Evolutionary conservation across 2,888 invertebrate species (phyloP).

Genomic region (Archaeoteleia sp.): DNA sequence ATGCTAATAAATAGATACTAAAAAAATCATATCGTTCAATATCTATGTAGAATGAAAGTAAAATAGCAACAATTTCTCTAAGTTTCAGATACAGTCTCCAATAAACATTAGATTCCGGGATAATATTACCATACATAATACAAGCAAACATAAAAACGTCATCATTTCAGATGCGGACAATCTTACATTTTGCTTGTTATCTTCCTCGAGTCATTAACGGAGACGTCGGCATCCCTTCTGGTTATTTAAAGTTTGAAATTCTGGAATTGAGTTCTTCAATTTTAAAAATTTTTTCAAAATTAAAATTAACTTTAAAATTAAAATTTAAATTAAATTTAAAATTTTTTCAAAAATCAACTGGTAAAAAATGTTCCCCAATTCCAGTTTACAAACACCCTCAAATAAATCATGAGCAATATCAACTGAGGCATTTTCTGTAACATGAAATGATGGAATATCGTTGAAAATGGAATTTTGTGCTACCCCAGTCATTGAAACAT

Average conservation of each 20-base stretch:
- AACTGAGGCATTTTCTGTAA: conserved; percentile 17
- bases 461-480: conserved; percentile 11
- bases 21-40: conserved; percentile 13
- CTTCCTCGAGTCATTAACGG: conserved; percentile 30
- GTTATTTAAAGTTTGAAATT: conserved; percentile 10
- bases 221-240: too few relatives aligned
- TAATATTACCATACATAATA: conserved; percentile 18
- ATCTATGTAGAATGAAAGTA: not conserved
- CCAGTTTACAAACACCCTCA: conserved; percentile 22
- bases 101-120: not conserved
- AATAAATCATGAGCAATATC: conserved; percentile 30
- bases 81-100: conserved; percentile 5
- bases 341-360: conserved; percentile 8
- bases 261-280: conserved; percentile 12
- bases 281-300: conserved; percentile 7
- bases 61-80: conserved; percentile 9
- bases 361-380: conserved; percentile 7
- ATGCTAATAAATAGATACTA: conserved; percentile 18
- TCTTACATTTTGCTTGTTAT: conserved; percentile 39
- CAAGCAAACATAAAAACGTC: conserved; percentile 12
- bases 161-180: conserved; percentile 39
- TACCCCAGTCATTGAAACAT: too few relatives aligned
- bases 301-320: too few relatives aligned
- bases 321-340: too few relatives aligned
- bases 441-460: conserved; percentile 21